Evolutionary conservation across 2,797 vertebrate species (phyloP).

Genomic region (Nothura maculosa): DNA sequence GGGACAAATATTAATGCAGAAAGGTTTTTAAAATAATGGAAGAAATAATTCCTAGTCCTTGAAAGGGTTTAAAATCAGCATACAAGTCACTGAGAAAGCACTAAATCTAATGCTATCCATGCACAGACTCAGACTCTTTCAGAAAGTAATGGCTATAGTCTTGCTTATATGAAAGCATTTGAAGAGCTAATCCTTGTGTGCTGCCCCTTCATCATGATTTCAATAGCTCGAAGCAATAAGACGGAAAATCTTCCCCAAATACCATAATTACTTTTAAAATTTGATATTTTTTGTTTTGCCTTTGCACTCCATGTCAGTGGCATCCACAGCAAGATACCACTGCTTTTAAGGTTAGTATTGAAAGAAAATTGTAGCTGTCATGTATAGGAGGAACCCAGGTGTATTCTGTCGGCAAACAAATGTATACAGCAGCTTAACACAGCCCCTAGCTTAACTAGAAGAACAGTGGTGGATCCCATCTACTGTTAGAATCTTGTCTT

Average conservation of each 20-base stretch:
- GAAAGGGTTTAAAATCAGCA: background rate
- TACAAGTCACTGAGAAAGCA: background rate
- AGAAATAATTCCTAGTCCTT: background rate
- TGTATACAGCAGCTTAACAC: background rate
- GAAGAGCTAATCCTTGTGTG: background rate
- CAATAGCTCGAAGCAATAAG: background rate
- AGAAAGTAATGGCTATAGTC: background rate
- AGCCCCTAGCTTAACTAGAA: background rate
- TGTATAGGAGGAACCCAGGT: accelerated
- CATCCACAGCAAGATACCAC: background rate
- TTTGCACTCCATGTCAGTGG: background rate
- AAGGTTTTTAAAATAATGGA: background rate
- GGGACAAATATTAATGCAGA: constrained; percentile 12
- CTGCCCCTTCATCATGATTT: background rate
- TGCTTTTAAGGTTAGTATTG: background rate
- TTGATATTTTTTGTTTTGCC: too few species aligned
- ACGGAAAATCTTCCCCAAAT: background rate
- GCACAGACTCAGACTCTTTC: background rate
- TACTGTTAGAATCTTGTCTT: background rate
- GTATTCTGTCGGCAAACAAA: accelerated
- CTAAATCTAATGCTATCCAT: background rate
- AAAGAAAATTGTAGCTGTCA: accelerated
- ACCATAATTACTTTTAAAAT: background rate
- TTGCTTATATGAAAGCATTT: background rate
- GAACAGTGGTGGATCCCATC: background rate